Evolutionary conservation across 2,113 vertebrate species (phyloP).

Genomic region (Pseudorhombus dupliciocellatus): DNA sequence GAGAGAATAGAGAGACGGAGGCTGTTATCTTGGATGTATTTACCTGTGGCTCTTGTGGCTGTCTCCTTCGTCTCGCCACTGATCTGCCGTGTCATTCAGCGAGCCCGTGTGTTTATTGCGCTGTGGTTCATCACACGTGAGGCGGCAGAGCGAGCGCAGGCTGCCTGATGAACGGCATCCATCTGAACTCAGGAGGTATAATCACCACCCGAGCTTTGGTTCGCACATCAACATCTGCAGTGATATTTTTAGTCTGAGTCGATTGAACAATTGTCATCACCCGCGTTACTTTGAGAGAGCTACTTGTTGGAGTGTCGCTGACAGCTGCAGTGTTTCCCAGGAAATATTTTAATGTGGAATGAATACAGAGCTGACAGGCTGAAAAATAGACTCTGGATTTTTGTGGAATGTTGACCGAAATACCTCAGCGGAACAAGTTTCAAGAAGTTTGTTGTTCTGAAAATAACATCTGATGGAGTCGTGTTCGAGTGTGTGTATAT

Average conservation of each 20-base stretch:
- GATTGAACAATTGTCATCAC: neutral
- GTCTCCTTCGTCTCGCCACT: slow-evolving; percentile 44
- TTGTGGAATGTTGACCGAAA: neutral
- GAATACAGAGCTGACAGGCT: slow-evolving; percentile 5
- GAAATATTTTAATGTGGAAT: slow-evolving; percentile 7
- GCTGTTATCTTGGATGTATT: slow-evolving; percentile 60
- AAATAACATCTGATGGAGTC: neutral
- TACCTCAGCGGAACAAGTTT: neutral
- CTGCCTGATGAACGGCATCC: slow-evolving; percentile 20
- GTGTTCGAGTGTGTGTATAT: no score
- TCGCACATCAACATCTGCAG: neutral
- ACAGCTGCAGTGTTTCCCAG: neutral
- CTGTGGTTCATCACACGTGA: slow-evolving; percentile 16
- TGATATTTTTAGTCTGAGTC: slow-evolving; percentile 16
- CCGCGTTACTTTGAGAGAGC: neutral
- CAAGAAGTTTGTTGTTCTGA: neutral
- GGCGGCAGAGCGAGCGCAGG: slow-evolving; percentile 10
- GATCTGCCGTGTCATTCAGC: slow-evolving; percentile 50
- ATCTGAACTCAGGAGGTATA: slow-evolving; percentile 30
- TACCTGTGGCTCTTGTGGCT: slow-evolving; percentile 59
- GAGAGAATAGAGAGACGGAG: slow-evolving; percentile 36
- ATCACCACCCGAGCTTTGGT: slow-evolving; percentile 12
- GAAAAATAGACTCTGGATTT: slow-evolving; percentile 13
- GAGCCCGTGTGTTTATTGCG: slow-evolving; percentile 42
- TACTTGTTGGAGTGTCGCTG: slow-evolving; percentile 1